These are phyloP conservation scores for Xyrauchen texanus DNA, from an alignment of 2,113 vertebrate genomes.

Conservation along the genomic window DNA sequence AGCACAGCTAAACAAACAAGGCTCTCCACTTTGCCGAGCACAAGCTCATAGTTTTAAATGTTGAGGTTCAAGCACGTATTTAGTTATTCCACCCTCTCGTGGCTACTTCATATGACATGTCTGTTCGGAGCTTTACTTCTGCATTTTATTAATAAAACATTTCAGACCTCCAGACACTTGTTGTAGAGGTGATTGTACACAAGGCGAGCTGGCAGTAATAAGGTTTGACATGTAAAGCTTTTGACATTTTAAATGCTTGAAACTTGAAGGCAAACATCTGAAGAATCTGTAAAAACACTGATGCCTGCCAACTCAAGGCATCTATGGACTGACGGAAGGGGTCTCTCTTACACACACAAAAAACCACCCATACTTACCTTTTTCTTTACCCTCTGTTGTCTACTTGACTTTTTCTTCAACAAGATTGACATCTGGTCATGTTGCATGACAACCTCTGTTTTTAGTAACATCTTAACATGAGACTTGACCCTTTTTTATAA, in stretches of 20 bases:
- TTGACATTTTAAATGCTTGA: slow-evolving; percentile 64
- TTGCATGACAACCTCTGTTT: slow-evolving; percentile 46
- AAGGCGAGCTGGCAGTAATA: slow-evolving; percentile 43
- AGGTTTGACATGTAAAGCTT: slow-evolving; percentile 56
- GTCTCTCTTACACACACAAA: no score
- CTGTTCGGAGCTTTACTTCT: slow-evolving; percentile 40
- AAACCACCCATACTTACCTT: neutral
- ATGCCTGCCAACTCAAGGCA: slow-evolving; percentile 2
- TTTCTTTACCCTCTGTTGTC: neutral
- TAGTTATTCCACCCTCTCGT: slow-evolving; percentile 40
- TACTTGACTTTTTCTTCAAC: slow-evolving; percentile 22
- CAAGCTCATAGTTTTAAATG: slow-evolving; percentile 22
- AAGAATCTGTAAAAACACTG: slow-evolving; percentile 50
- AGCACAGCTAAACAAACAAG: slow-evolving; percentile 41
- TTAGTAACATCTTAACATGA: slow-evolving; percentile 3
- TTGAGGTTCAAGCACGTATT: slow-evolving; percentile 17
- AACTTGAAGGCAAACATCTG: slow-evolving; percentile 56
- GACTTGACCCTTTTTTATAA: slow-evolving; percentile 26
- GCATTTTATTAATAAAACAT: slow-evolving; percentile 66
- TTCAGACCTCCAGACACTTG: slow-evolving; percentile 35
- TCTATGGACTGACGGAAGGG: neutral
- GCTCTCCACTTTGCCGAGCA: slow-evolving; percentile 20
- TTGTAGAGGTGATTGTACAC: slow-evolving; percentile 46
- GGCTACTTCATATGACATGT: slow-evolving; percentile 49
- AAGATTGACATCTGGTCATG: slow-evolving; percentile 52